Base-by-base conservation (phyloP, 2,888 invertebrate genomes). In the Monopis laevigella region DNA sequence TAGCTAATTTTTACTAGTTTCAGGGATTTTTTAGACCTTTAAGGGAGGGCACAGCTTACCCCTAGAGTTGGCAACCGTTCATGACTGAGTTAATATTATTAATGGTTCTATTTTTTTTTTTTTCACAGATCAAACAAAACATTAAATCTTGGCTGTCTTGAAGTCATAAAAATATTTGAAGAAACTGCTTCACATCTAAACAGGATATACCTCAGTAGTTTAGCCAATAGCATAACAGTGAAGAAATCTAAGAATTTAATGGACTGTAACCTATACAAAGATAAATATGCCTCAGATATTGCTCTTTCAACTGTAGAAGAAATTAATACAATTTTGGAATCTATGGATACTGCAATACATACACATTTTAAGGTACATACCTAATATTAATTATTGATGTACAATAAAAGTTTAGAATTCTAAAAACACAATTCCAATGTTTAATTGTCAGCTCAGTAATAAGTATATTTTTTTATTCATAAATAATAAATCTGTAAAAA, bases 201-300 rank as follows among this genome's bases (percentile, higher is more conserved):
- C 45, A 65, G 70, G 49, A 67, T 81, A 43, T 67, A 74, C 45
- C 54, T 78, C 12, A 78, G 78, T 48, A 56, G 77, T 52, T 51
- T 71, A 41, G 65, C 74, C 14, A 78, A 69, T 39, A 68, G 65
- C 30, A 47, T 68, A 44, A 65, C 70, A 12, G 45, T 82, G 24
- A 71, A 67, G 47, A 77, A 70, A 44, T 62, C 62, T 14, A 62
- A 65, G 18, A 64, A 62, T 43, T 49, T 69, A 43, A 47, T 59
- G 8, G 78, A 80, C 46, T 66, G 62, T 48, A 53, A 74, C 34
- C 50, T 77, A 7, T 56, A 66, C 45, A 61, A 66, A 56, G 75
- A 80, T 43, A 68, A 71, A 52, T 75, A 67, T 60, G 73, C 77
- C 28, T 77, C 80, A 16, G 64, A 73, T 45, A 55, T 80, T 42